Evolutionary conservation across 1,140 invertebrate genomes (phyloP), one percentile per base, ranked within the genome.

Genomic region (Ericerus pela): DNA sequence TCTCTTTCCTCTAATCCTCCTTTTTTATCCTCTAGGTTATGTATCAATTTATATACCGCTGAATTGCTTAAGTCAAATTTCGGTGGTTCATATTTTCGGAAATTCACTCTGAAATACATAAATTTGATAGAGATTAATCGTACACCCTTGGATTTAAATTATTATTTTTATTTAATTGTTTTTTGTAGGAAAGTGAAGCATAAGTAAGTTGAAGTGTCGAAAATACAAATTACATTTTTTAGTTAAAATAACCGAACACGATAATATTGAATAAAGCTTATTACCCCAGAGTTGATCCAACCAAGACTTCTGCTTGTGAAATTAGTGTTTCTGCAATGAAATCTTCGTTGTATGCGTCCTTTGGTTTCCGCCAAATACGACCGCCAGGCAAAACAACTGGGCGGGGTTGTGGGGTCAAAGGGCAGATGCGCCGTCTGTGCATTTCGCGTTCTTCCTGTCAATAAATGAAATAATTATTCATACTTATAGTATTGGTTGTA

Each of bases 341-440:
- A 59, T 84, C 79, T 56, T 88, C 85, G 61, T 82, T 79, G 68
- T 82, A 84, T 56, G 81, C 83, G 67, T 86, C 83, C 66, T 81
- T 79, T 2, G 82, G 80, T 61, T 76, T 75, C 60, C 76, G 77
- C 84, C 84, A 87, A 65, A 77, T 77, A 37, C 82, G 73, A 11
- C 82, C 84, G 36, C 79, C 80, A 2, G 79, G 79, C 30, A 81
- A 68, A 28, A 81, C 72, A 24, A 82, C 63, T 4, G 79, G 77
- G 38, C 78, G 68, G 30, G 73, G 69, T 53, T 69, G 67, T 6
- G 77, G 76, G 20, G 68, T 69, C 10, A 75, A 65, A 12, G 75
- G 74, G 60, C 77, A 77, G 47, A 67, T 67, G 24, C 73, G 73
- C 58, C 72, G 70, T 12, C 72, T 61, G 20, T 27, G 20, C 2